These are phyloP conservation scores for Polydrusus cervinus DNA, from an alignment of 2,888 invertebrate genomes.

Conservation along the genomic window DNA sequence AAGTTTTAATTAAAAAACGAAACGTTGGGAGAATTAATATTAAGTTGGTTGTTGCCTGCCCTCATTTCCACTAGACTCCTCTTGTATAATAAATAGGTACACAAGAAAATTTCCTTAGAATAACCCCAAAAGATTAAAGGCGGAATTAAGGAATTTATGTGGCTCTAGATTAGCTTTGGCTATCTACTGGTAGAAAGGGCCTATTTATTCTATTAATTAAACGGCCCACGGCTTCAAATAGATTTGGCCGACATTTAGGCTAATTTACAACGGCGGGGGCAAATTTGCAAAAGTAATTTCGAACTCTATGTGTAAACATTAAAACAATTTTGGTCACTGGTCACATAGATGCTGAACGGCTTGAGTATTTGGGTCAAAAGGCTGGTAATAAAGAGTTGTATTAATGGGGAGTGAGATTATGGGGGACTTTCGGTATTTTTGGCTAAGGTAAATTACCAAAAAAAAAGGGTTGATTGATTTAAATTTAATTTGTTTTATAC, in stretches of 20 bases:
- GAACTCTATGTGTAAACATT: not conserved
- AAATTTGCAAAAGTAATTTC: slow-evolving; percentile 17
- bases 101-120: not conserved
- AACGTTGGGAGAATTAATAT: too few relatives aligned
- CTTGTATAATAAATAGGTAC: too few relatives aligned
- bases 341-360: not conserved
- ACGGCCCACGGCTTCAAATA: slow-evolving; percentile 12
- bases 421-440: too few relatives aligned
- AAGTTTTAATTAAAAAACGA: too few relatives aligned
- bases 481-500: too few relatives aligned
- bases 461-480: too few relatives aligned
- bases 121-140: slow-evolving; percentile 9
- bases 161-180: slow-evolving; percentile 4
- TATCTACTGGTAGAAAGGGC: slow-evolving; percentile 13
- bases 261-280: slow-evolving; percentile 3
- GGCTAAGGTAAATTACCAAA: too few relatives aligned
- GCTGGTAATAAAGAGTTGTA: too few relatives aligned
- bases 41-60: too few relatives aligned
- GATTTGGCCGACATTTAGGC: slow-evolving; percentile 13
- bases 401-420: too few relatives aligned
- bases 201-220: slow-evolving; percentile 30
- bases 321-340: not conserved
- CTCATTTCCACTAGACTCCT: too few relatives aligned
- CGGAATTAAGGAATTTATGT: slow-evolving; percentile 8
- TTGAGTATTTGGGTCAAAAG: too few relatives aligned